These are phyloP conservation scores for Andrena hattorfiana DNA, from an alignment of 2,888 invertebrate genomes.

Conservation along the genomic window DNA sequence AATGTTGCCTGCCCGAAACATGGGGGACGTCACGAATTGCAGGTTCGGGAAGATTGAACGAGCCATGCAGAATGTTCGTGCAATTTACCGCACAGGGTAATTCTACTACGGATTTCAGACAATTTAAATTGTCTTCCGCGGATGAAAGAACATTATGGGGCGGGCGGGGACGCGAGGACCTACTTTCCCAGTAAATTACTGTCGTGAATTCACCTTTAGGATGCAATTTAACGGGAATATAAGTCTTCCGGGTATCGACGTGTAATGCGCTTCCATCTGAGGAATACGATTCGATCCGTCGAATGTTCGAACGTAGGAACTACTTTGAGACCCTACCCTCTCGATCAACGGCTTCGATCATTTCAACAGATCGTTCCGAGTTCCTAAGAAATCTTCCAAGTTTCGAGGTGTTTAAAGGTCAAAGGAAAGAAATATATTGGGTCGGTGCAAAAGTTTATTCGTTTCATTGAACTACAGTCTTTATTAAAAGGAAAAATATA, in stretches of 20 bases:
- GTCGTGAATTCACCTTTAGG: constrained; percentile 60
- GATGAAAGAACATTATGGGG: constrained; percentile 65
- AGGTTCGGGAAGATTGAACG: constrained; percentile 47
- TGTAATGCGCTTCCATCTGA: constrained; percentile 41
- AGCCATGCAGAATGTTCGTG: constrained; percentile 48
- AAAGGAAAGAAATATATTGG: no score
- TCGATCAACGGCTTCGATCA: constrained; percentile 27
- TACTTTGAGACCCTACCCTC: not conserved
- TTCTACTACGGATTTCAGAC: constrained; percentile 59
- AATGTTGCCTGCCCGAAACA: constrained; percentile 24
- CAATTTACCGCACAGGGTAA: constrained; percentile 55
- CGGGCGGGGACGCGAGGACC: constrained; percentile 30
- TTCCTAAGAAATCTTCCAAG: not conserved
- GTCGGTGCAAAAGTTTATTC: no score
- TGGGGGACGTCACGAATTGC: constrained; percentile 37
- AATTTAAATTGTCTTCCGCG: constrained; percentile 63
- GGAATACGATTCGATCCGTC: constrained; percentile 37
- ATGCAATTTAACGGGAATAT: constrained; percentile 59
- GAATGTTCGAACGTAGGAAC: constrained; percentile 17
- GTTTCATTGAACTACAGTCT: no score
- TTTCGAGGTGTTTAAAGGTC: not conserved
- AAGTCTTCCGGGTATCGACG: constrained; percentile 62
- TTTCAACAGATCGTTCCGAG: not conserved
- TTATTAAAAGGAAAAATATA: no score
- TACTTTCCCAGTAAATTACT: constrained; percentile 60